Evolutionary conservation across 2,797 vertebrate species (phyloP), one percentile per base, ranked within the genome.

Genomic region (Nyctalus aviator): DNA sequence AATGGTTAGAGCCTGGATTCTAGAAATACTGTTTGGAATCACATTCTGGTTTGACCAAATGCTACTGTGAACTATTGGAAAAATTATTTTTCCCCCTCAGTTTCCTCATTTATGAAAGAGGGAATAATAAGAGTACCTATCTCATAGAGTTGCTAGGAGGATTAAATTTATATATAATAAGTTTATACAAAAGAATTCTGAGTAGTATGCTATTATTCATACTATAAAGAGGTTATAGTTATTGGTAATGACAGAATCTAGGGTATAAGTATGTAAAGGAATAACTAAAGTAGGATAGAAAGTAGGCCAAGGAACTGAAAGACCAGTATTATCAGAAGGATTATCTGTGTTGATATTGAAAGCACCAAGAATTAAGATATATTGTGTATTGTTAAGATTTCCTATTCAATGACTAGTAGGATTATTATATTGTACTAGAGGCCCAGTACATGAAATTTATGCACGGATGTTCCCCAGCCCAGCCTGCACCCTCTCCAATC

Each of bases 361-460:
- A 91, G 82, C 72, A 79, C 27, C 37, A 92, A 84, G 32, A 90
- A 90, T 55, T 91, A 96, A 90, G 50, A 85, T 21, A 84, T 96
- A 46, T 69, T 76, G n/a, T 71, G 81, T 44, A 88, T 71, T 72
- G 25, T 44, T 93, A 82, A 91, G 68, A 86, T 79, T 94, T 89
- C 9, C 71, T 78, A 59, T 23, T 91, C 18, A 55, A 3, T 72
- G 41, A 93, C 32, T 81, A 14, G 32, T 27, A 93, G 57, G 18
- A 72, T 90, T 93, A 93, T 78, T 84, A 25, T 68, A 66, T 64
- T 82, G 37, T 79, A 79, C 27, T 69, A 62, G 12, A 30, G 59
- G 27, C 59, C 59, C 5, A 11, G 12, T 30, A 12, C 59, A 62
- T 62, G 59, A 62, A 62, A 62, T 62, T 62, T 1, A 1, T 30